These are phyloP conservation scores for Alligator sinensis DNA, from an alignment of 2,113 vertebrate species.

Conservation along the genomic window DNA sequence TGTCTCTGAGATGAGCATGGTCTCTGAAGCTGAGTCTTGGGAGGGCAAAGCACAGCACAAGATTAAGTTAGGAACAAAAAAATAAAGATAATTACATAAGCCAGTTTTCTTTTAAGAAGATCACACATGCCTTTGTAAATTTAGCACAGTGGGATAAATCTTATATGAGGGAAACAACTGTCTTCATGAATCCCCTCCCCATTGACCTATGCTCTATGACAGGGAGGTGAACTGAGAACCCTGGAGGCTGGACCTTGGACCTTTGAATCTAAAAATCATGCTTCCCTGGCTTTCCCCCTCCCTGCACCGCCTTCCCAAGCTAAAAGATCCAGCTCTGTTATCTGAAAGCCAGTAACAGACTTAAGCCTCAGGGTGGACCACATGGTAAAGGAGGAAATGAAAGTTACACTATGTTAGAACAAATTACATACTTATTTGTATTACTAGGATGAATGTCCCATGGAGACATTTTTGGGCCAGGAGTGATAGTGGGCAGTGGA, in stretches of 20 bases:
- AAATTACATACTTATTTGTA: not conserved
- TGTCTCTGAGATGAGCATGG: not conserved
- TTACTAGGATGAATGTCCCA: not conserved
- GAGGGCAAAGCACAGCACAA: not conserved
- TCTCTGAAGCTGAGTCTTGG: not conserved
- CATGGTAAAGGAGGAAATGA: not conserved
- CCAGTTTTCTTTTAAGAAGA: not conserved
- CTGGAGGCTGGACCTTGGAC: not conserved
- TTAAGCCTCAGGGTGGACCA: not conserved
- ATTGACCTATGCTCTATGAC: not conserved
- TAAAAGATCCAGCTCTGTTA: not conserved
- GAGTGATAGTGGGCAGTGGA: no score
- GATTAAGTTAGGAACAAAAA: not conserved
- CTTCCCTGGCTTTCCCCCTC: not conserved
- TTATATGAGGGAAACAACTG: not conserved
- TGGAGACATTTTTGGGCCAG: no score
- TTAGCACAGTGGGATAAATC: not conserved
- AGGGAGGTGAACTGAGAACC: not conserved
- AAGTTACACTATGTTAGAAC: not conserved
- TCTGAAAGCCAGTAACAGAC: not conserved
- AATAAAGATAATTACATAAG: constrained; percentile 8
- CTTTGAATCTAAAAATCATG: not conserved
- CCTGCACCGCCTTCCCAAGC: not conserved
- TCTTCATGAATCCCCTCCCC: not conserved
- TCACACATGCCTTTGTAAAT: not conserved